Percentiles rank a stretch among this genome's conserved stretches.
Conservation (phyloP, 2,113 vertebrate genomes). For the Pterocles orientalis region DNA sequence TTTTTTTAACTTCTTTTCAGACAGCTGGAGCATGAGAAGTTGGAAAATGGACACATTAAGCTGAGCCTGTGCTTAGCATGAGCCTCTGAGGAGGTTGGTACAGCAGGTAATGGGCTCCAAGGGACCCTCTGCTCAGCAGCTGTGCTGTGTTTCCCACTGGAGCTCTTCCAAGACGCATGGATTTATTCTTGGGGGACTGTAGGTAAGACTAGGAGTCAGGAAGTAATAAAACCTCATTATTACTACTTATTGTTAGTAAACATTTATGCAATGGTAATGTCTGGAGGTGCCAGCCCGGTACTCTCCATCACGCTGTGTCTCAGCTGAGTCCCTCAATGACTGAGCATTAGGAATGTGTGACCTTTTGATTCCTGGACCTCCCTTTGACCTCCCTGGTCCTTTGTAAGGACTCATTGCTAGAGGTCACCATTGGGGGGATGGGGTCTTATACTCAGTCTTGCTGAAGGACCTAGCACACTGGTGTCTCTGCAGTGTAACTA, state of each 20-base stretch:
- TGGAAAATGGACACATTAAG: background rate
- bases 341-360: background rate
- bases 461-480: background rate
- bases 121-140: conserved; percentile 11
- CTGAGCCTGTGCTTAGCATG: background rate
- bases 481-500: fast-evolving
- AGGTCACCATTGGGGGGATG: background rate
- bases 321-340: background rate
- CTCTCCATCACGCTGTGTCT: background rate
- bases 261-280: background rate
- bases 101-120: background rate
- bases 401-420: background rate
- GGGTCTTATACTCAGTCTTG: background rate
- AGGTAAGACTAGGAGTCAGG: conserved; percentile 59
- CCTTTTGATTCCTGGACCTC: background rate
- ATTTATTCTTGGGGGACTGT: background rate
- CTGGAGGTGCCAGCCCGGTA: background rate
- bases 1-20: background rate
- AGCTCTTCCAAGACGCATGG: background rate
- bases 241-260: conserved; percentile 42
- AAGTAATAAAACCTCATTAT: conserved; percentile 51
- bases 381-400: background rate
- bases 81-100: conserved; percentile 17
- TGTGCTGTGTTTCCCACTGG: conserved; percentile 2
- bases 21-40: conserved; percentile 37